Evolutionary conservation across 2,888 invertebrate genomes (phyloP), one percentile per base, ranked within the genome.

Genomic region (Metallyticus violacea): DNA sequence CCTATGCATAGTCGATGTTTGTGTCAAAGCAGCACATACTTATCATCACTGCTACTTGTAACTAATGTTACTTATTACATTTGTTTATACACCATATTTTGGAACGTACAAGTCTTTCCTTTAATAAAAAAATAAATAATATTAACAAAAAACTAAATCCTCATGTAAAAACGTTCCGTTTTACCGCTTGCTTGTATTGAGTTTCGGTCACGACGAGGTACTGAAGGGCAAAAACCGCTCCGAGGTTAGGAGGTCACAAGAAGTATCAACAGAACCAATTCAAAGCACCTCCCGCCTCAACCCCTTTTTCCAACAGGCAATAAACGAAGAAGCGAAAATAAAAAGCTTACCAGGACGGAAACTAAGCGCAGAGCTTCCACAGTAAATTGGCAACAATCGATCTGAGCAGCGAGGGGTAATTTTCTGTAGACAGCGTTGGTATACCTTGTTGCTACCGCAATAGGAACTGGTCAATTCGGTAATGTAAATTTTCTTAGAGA

Each of bases 371-470:
- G 40, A 62, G 40, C 40, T 62, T 62, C 40, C n/a, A 28, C 28
- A 81, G 81, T 81, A 81, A 81, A 29, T 29, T 81, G 81, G 25
- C 30, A 29, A 30, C 81, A 29, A 81, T 81, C 81, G 81, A 81
- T 81, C 81, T 30, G 29, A 7, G 81, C 30, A 6, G 26, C 40
- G 15, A 15, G 27, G 15, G 79, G 26, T 79, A 26, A 79, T 29
- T 80, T 28, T 80, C 29, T 28, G 29, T 28, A 80, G 80, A 62
- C 40, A 62, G 40, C 22, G 40, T 62, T 62, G 40, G 40, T 22
- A 62, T 62, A 62, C 40, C 40, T 62, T 62, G 40, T 62, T 62
- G 40, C 22, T 62, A 7, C 40, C 40, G 40, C 40, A 62, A 62
- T 62, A 62, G 40, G 40, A 62, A 62, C 15, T 22, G 40, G 40